phyloP scores from a whole-genome alignment of 2,888 invertebrate genomes.

The Athalia circularis region DNA sequence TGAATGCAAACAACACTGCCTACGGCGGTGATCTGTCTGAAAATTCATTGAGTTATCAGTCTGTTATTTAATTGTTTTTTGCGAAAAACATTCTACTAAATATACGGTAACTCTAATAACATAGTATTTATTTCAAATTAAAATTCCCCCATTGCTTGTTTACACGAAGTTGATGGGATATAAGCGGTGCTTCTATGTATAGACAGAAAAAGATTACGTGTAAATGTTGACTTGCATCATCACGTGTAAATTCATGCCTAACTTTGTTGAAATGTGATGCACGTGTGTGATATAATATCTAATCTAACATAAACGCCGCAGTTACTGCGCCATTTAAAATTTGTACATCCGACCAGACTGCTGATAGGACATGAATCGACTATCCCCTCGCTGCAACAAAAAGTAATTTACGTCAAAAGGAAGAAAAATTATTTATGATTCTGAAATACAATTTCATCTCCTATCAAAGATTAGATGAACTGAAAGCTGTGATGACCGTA shows the following conservation, averaged over 20 bases:
- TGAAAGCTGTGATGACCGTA: no score
- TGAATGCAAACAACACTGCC: background rate
- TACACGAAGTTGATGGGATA: background rate
- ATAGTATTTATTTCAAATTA: no score
- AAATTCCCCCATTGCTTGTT: background rate
- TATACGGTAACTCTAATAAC: no score
- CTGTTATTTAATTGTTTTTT: no score
- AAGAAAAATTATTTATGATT: background rate
- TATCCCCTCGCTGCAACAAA: no score
- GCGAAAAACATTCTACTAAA: no score
- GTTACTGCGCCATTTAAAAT: background rate
- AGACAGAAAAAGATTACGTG: background rate
- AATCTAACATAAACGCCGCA: background rate
- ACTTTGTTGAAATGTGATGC: constrained; percentile 3
- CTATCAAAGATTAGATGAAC: background rate
- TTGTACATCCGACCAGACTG: background rate
- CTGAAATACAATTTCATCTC: background rate
- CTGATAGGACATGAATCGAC: no score
- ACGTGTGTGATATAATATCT: constrained; percentile 4
- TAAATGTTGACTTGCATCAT: background rate
- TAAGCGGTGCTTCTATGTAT: constrained; percentile 4
- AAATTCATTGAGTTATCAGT: no score
- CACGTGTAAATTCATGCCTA: background rate
- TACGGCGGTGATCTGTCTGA: no score
- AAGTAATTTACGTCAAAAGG: background rate